phyloP scores from a whole-genome alignment of 2,888 invertebrate species.

The Gastrophysa polygoni region DNA sequence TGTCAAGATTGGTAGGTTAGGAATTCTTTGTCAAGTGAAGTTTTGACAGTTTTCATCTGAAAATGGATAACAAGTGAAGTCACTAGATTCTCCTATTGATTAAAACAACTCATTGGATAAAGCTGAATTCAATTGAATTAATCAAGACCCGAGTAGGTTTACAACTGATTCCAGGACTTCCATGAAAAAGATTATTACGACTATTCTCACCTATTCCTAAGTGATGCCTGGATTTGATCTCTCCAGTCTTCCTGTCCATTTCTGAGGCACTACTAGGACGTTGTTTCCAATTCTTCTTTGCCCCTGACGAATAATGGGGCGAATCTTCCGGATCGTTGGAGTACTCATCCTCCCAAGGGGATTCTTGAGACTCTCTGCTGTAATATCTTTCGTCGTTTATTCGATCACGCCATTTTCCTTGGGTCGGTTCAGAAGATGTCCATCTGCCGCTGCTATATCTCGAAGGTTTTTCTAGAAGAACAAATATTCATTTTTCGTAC shows the following conservation, averaged over 20 bases:
- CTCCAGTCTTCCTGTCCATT: conserved; percentile 60
- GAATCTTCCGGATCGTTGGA: conserved; percentile 54
- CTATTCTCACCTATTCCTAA: conserved; percentile 35
- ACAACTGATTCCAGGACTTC: no score
- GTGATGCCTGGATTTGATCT: conserved; percentile 52
- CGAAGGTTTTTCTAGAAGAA: conserved; percentile 45
- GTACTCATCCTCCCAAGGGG: conserved; percentile 68
- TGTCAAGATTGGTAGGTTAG: no score
- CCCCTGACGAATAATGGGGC: conserved; percentile 50
- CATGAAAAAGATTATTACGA: no score
- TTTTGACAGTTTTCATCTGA: no score
- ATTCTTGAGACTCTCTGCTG: conserved; percentile 57
- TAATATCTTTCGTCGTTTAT: conserved; percentile 58
- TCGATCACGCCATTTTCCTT: conserved; percentile 42
- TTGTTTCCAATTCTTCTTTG: conserved; percentile 60
- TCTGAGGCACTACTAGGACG: conserved; percentile 66
- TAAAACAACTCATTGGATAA: no score
- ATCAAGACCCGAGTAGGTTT: no score
- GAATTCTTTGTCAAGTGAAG: no score
- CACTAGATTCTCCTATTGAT: no score
- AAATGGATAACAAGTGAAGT: no score
- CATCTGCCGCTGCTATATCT: conserved; percentile 48
- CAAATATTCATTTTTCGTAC: no score
- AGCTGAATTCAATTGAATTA: no score
- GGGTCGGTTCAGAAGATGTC: conserved; percentile 37